A percentile compares a stretch with the other conserved stretches of the same genome.
Conservation (phyloP, 2,797 vertebrate genomes). For the Microtus californicus region DNA sequence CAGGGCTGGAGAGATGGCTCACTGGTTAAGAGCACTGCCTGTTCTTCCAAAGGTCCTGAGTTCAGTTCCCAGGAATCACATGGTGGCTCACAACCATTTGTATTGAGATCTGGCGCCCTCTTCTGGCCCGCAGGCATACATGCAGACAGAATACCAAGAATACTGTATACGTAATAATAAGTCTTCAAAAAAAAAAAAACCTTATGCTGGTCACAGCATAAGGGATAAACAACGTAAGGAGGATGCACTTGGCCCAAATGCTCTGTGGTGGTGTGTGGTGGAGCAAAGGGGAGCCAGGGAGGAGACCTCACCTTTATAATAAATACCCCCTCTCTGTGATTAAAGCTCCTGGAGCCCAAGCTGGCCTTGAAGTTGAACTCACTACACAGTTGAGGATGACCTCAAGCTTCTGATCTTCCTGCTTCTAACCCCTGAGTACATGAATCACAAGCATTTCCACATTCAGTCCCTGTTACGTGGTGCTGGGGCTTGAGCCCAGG, state of each 20-base stretch:
- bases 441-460: neutral
- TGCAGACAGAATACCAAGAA: no score
- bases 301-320: neutral
- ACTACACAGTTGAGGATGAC: neutral
- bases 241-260: neutral
- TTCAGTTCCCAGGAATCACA: no score
- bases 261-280: no score
- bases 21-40: no score
- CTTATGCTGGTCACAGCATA: neutral
- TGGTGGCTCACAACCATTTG: no score
- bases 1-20: no score
- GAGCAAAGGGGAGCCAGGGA: neutral
- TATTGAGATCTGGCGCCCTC: no score
- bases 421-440: neutral
- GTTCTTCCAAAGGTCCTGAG: no score
- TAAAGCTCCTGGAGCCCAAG: neutral
- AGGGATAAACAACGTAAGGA: neutral
- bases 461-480: neutral
- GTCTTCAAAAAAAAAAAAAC: neutral
- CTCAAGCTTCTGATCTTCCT: neutral
- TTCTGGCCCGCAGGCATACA: no score
- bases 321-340: neutral
- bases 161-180: no score
- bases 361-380: neutral
- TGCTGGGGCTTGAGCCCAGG: neutral